Base-by-base conservation (phyloP, 2,888 invertebrate genomes). In the Merodon equestris region DNA sequence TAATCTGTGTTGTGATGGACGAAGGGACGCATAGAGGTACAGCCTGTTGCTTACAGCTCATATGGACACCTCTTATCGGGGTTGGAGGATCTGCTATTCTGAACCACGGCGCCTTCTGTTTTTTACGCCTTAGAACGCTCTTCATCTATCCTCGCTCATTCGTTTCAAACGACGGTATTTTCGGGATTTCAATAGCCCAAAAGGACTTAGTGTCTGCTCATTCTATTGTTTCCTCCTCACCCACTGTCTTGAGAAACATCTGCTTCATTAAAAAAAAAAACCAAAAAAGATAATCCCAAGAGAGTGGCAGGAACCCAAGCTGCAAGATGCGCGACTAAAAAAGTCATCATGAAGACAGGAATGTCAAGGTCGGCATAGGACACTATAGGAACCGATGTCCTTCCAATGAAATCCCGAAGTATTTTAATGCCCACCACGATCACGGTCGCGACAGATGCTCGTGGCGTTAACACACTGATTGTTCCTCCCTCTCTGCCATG, bases 311-410 rank as follows among this genome's bases (percentile, higher is more conserved):
- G 56, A 10, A 44, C n/a, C n/a, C 14, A 47, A 18, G 17, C 7
- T 45, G 57, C n/a, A n/a, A 38, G 40, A 38, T 19, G 42, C 42
- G 54, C 47, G 47, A 18, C 13, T 45, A 56, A 74, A 79, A 79
- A 63, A 77, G 60, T 77, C 67, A 63, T 63, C 53, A 51, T 47
- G 17, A 51, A 38, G 44, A 58, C 51, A 64, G 64, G 47, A 50
- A 74, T 79, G 79, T 79, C 74, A 79, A 79, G 74, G 68, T 79
- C 68, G 73, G 58, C 42, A 50, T 58, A 63, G 68, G 53, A 14
- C 18, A 14, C 9, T 15, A 51, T 27, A 13, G 38, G 44, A 18
- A n/a, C 15, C 15, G 34, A 34, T 57, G 68, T 75, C 63, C 38
- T 57, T 68, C 44, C 40, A 40, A 9, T 9, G 9, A n/a, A 19